These are phyloP conservation scores for Caenorhabditis angaria DNA, from an alignment of 2,888 invertebrate species.

Conservation along the genomic window DNA sequence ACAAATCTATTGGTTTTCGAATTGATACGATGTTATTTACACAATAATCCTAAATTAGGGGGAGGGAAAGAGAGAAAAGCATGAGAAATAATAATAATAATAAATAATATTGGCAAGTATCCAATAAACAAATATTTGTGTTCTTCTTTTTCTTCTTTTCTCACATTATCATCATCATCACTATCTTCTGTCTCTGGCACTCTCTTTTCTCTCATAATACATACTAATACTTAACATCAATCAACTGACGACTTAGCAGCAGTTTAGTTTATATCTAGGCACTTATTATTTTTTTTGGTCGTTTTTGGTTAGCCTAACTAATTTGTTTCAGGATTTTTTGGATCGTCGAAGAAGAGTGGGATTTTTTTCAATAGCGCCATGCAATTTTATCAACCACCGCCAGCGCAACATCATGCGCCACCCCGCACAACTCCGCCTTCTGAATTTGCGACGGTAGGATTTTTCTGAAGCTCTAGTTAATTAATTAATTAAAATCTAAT, in stretches of 20 bases:
- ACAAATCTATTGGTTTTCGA: neutral
- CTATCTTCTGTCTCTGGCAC: neutral
- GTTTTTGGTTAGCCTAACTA: neutral
- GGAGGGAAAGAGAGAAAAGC: neutral
- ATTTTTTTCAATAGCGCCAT: constrained; percentile 1
- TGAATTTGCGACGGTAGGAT: constrained; percentile 18
- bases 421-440: constrained; percentile 32
- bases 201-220: neutral
- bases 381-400: constrained; percentile 41
- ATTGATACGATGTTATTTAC: neutral
- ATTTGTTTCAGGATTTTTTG: neutral
- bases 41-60: neutral
- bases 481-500: neutral
- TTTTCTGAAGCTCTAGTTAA: neutral
- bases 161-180: constrained; percentile 1
- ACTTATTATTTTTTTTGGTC: neutral
- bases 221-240: neutral
- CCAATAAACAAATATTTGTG: constrained; percentile 4
- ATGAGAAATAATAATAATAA: too few species aligned
- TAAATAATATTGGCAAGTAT: neutral
- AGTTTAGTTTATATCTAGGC: neutral
- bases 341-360: neutral
- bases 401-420: constrained; percentile 33
- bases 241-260: neutral
- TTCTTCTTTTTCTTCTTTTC: neutral